Base-by-base conservation (phyloP, 1,140 invertebrate genomes). In the Eubasilissa regina region DNA sequence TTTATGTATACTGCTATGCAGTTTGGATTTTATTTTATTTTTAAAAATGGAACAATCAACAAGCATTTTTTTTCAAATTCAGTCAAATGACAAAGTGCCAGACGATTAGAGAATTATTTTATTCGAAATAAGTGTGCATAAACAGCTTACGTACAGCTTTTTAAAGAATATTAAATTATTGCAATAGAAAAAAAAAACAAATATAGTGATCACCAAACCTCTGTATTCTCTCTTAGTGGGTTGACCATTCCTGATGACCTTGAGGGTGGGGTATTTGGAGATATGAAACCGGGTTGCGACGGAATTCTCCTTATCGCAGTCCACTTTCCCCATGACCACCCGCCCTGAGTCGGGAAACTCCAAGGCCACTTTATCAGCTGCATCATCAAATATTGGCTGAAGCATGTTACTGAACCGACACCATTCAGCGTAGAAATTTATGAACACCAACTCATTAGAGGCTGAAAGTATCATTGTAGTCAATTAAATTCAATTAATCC, bases 401-500 rank as follows among this genome's bases (percentile, higher is more conserved):
- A 99, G 90, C 86, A 98, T 93, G 90, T 98, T 98, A 91, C 98
- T 99, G 89, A 96, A 96, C 84, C 93, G 92, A 90, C 96, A 98
- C 97, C 97, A 99, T 86, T 99, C 97, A 11, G 98, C 98, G 91
- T 99, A 99, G 89, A 99, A 99, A 89, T 99, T 99, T 80, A 99
- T 95, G 88, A 99, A 96, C 72, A 99, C 97, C 87, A 99, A 89
- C 91, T 99, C 97, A 92, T 97, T 97, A 70, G 93, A 93, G 78
- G 94, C 97, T 98, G 91, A 10, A 76, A 80, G n/a, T 51, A 51
- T 13, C 11, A 51, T 13, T 8, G 48, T 8, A 51, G 11, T 15
- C n/a, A 51, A 85, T 80, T 81, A 82, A 21, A 21, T 51, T 73
- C 48, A 44, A 21, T 35, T 77, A 73, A 74, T 81, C 4, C 0